Evolutionary conservation across 2,888 invertebrate species (phyloP).

Genomic region (Rhynchonema sp.): DNA sequence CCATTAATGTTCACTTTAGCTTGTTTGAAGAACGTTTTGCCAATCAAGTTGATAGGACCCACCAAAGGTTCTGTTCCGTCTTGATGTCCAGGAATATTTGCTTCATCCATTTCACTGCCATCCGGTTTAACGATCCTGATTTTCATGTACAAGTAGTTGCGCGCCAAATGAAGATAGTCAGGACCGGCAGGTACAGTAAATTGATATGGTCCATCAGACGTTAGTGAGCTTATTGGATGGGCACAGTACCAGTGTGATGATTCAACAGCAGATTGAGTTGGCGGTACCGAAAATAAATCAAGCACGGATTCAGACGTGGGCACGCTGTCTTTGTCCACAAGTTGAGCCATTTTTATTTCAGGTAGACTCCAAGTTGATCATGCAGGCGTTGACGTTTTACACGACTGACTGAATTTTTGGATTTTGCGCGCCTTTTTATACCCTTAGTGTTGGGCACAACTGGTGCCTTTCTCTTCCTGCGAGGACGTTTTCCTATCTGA

Average conservation of each 20-base stretch:
- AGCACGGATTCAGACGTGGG: background rate
- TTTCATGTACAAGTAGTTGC: constrained; percentile 1
- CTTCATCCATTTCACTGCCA: background rate
- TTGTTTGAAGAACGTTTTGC: constrained; percentile 5
- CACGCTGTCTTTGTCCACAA: background rate
- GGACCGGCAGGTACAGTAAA: constrained; percentile 1
- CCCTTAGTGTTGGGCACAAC: background rate
- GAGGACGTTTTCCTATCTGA: background rate
- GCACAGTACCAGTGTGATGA: constrained; percentile 1
- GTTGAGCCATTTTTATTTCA: background rate
- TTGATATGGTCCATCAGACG: constrained; percentile 3
- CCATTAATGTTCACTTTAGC: constrained; percentile 1
- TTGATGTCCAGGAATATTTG: too few relatives aligned
- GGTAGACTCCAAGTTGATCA: background rate
- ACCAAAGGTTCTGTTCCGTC: background rate
- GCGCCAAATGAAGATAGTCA: background rate
- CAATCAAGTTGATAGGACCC: constrained; percentile 3
- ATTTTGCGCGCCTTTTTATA: background rate
- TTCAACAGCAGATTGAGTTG: constrained; percentile 1
- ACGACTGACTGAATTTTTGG: too few relatives aligned
- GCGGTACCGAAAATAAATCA: constrained; percentile 2
- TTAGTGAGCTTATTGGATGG: background rate
- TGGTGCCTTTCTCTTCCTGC: too few relatives aligned
- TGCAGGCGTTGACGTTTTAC: background rate
- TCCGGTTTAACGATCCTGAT: background rate